Conservation (phyloP, 2,888 invertebrate species). For the Carpatolechia fugitivella region DNA sequence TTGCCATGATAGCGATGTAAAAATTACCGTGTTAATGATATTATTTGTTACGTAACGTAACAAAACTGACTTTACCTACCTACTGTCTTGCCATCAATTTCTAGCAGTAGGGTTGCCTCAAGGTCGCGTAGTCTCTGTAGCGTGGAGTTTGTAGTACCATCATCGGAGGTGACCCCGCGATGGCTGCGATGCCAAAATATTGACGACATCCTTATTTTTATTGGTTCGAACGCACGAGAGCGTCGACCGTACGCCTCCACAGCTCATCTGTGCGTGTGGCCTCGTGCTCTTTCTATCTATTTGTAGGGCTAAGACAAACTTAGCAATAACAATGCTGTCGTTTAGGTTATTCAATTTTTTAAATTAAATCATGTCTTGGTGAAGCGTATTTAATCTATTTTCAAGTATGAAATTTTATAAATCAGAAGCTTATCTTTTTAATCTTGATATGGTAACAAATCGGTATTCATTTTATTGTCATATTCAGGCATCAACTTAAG, state of each 20-base stretch:
- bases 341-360: not conserved
- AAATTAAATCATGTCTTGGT: not conserved
- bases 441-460: not conserved
- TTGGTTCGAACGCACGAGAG: conserved; percentile 65
- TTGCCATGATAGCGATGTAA: not conserved
- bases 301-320: conserved; percentile 35
- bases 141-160: not conserved
- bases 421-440: not conserved
- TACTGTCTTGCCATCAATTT: conserved; percentile 2
- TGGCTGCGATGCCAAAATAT: conserved; percentile 69
- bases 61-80: too few species aligned
- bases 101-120: not conserved
- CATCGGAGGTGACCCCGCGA: conserved; percentile 60
- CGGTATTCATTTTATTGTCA: too few species aligned
- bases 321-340: not conserved
- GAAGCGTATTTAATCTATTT: not conserved
- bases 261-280: conserved; percentile 66
- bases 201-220: conserved; percentile 79
- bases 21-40: not conserved
- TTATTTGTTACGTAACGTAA: conserved; percentile 2
- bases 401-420: too few species aligned
- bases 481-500: too few species aligned
- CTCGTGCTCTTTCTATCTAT: conserved; percentile 57
- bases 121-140: conserved; percentile 15
- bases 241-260: conserved; percentile 70